These are phyloP conservation scores for Halocaridina rubra DNA, from an alignment of 2,888 invertebrate species.

Conservation along the genomic window DNA sequence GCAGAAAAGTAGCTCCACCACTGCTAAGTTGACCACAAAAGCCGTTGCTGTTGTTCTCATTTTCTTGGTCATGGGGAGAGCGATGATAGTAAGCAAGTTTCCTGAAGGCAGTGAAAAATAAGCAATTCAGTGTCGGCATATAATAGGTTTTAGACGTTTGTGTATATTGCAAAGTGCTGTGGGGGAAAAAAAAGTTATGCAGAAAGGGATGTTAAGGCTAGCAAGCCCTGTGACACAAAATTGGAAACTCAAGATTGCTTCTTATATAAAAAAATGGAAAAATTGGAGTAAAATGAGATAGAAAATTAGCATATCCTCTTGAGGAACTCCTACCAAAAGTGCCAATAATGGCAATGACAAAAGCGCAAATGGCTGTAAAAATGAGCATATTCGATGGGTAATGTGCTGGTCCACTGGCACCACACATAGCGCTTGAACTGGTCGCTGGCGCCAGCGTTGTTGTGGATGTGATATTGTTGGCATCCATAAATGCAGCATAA, in stretches of 20 bases:
- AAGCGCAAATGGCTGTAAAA: slow-evolving; percentile 57
- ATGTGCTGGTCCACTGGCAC: slow-evolving; percentile 74
- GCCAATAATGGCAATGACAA: slow-evolving; percentile 56
- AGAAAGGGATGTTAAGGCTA: neutral
- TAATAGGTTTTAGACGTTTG: neutral
- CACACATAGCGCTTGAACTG: slow-evolving; percentile 70
- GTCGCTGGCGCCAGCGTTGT: neutral
- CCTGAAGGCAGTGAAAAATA: slow-evolving; percentile 30
- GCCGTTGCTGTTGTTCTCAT: slow-evolving; percentile 61
- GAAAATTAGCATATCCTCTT: neutral
- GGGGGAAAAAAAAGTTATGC: neutral
- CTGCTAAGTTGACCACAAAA: slow-evolving; percentile 60
- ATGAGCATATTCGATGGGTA: slow-evolving; percentile 55
- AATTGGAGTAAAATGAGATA: neutral
- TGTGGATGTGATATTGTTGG: slow-evolving; percentile 84
- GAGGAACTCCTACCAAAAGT: slow-evolving; percentile 36
- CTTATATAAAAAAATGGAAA: neutral
- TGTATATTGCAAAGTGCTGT: neutral
- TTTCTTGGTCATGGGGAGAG: slow-evolving; percentile 55
- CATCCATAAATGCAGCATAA: slow-evolving; percentile 88
- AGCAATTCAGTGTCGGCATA: no score
- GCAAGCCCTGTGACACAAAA: neutral
- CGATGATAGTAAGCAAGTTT: slow-evolving; percentile 60
- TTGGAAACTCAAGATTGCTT: neutral
- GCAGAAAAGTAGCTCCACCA: slow-evolving; percentile 62